Percentiles rank a stretch among this genome's conserved stretches.
phyloP scores from a whole-genome alignment of 2,113 vertebrate species.

The Athene cunicularia region DNA sequence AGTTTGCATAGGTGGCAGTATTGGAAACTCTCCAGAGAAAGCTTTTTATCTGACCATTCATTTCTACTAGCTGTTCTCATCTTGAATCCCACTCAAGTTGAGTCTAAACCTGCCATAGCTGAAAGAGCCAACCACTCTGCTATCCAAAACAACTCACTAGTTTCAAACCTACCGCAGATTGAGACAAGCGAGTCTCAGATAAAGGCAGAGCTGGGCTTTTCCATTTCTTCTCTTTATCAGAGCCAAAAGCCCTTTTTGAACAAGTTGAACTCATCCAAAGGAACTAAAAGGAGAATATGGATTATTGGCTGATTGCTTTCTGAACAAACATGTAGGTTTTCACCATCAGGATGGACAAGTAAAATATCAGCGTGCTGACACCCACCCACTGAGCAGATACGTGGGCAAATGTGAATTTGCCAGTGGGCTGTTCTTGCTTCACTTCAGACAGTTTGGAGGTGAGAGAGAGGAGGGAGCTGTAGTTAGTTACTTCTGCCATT shows the following conservation, averaged over 20 bases:
- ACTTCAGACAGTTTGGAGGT: not conserved
- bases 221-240: not conserved
- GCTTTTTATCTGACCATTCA: conserved; percentile 26
- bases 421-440: not conserved
- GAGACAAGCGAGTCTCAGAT: not conserved
- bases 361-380: not conserved
- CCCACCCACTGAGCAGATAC: not conserved
- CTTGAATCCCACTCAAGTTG: not conserved
- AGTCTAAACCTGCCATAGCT: not conserved
- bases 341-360: not conserved
- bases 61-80: not conserved
- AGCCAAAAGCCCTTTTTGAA: not conserved
- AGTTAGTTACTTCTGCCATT: not conserved
- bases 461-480: not conserved
- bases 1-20: conserved; percentile 55
- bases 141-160: not conserved
- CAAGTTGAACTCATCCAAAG: not conserved
- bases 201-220: not conserved
- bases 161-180: not conserved
- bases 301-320: not conserved
- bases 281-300: not conserved
- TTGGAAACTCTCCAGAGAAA: conserved; percentile 40
- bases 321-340: not conserved
- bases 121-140: not conserved
- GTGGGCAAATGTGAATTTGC: not conserved